Base-by-base conservation (phyloP, 2,797 vertebrate genomes). In the Mionectes olivaceus region DNA sequence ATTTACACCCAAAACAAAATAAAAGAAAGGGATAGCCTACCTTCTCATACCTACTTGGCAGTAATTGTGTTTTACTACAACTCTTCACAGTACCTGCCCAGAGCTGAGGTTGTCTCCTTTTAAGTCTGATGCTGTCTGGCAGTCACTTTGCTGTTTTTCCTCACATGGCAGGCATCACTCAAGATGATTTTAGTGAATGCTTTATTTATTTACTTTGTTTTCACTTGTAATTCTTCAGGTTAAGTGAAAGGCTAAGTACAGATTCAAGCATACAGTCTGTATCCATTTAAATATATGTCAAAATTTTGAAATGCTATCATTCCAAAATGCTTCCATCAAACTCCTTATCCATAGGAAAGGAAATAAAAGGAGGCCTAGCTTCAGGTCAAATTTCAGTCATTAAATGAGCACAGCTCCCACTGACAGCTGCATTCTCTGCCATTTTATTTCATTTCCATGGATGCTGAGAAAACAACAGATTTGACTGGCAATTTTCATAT, bases 241-340 rank as follows among this genome's bases (percentile, higher is more conserved):
- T 96, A 97, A 94, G 55, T 73, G 87, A 94, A 93, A 94, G 69
- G 87, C 76, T 91, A 93, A 96, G 41, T 25, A 91, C 27, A 84
- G 79, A 94, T 67, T 81, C 39, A 65, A 92, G 82, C 63, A 86
- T 0, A 1, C 59, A 93, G 90, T 94, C 94, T 5, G 3, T 30
- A 88, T 73, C 84, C 46, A 83, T 95, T 94, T 90, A 73, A 95
- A 96, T 39, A 69, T 0, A 91, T 70, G 94, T 94, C 89, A 96
- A 75, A 78, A 65, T 67, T 91, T 77, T 96, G 94, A 96, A 91
- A 63, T 84, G 87, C 53, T 67, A 93, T 68, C 59, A 60, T n/a
- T 74, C 33, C 50, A 78, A 93, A 94, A 91, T 22, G 27, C 37
- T 89, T 83, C 70, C 47, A 86, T 94, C 76, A 86, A 92, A 94